Conservation (phyloP, 1,140 invertebrate genomes). For the Orussus abietinus region DNA sequence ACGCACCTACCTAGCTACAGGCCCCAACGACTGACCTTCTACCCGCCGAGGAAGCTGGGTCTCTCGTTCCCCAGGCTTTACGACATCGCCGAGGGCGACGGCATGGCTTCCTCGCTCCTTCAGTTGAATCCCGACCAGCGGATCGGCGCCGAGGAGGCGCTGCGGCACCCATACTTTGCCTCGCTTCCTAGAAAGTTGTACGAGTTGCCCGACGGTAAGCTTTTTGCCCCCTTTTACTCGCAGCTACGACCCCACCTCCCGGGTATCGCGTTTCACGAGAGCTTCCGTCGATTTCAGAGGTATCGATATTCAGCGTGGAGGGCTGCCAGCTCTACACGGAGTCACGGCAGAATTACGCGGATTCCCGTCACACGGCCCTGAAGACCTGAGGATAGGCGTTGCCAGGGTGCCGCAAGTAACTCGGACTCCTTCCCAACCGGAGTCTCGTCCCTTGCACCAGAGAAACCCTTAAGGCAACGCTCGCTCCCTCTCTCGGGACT, state of each 20-base stretch:
- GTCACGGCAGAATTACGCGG: constrained; percentile 36
- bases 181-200: constrained; percentile 84
- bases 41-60: constrained; percentile 74
- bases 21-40: constrained; percentile 73
- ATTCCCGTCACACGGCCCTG: constrained; percentile 30
- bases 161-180: constrained; percentile 86
- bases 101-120: constrained; percentile 78
- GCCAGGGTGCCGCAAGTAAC: constrained; percentile 14
- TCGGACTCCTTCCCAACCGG: constrained; percentile 22
- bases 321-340: constrained; percentile 55
- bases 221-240: background rate
- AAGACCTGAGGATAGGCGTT: constrained; percentile 37
- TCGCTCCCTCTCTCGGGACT: constrained; percentile 33
- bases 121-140: constrained; percentile 84
- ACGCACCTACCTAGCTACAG: constrained; percentile 82
- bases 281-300: constrained; percentile 74
- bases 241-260: no score
- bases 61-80: constrained; percentile 84
- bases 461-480: no score
- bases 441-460: no score
- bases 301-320: constrained; percentile 90
- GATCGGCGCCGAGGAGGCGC: constrained; percentile 82
- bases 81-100: constrained; percentile 83
- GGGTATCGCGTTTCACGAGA: no score
- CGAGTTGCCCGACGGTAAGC: constrained; percentile 85